Conservation (phyloP, 2,113 vertebrate species). For the Malurus melanocephalus region DNA sequence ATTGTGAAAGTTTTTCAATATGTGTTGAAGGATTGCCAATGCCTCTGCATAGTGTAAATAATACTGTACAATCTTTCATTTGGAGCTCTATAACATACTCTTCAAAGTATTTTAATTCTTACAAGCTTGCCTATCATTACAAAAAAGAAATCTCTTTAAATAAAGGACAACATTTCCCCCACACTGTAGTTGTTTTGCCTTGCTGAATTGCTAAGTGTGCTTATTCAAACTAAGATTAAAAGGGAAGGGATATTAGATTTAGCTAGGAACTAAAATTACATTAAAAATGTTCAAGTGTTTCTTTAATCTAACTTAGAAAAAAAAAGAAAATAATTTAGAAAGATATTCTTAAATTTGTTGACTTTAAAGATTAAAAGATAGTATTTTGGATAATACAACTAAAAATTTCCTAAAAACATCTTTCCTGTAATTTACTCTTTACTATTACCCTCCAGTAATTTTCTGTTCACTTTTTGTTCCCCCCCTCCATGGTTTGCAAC, state of each 20-base stretch:
- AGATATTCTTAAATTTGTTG: neutral
- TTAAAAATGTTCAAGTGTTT: neutral
- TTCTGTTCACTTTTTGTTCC: neutral
- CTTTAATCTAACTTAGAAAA: neutral
- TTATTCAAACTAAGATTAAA: neutral
- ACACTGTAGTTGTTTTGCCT: neutral
- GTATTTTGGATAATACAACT: neutral
- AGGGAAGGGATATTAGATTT: neutral
- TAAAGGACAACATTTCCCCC: neutral
- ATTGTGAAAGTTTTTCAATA: neutral
- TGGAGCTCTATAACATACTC: neutral
- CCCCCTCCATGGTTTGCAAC: neutral
- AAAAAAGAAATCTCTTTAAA: neutral
- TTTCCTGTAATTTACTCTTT: neutral
- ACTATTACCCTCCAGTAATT: neutral
- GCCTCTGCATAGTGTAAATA: neutral
- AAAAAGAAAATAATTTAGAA: neutral
- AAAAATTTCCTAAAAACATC: neutral
- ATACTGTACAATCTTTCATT: neutral
- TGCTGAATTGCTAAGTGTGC: neutral
- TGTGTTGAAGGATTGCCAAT: neutral
- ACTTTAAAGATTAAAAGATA: neutral
- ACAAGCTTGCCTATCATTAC: neutral
- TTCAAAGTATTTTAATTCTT: neutral
- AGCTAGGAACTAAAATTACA: neutral